Evolutionary conservation across 2,113 vertebrate genomes (phyloP).

Genomic region (Rynchops niger): DNA sequence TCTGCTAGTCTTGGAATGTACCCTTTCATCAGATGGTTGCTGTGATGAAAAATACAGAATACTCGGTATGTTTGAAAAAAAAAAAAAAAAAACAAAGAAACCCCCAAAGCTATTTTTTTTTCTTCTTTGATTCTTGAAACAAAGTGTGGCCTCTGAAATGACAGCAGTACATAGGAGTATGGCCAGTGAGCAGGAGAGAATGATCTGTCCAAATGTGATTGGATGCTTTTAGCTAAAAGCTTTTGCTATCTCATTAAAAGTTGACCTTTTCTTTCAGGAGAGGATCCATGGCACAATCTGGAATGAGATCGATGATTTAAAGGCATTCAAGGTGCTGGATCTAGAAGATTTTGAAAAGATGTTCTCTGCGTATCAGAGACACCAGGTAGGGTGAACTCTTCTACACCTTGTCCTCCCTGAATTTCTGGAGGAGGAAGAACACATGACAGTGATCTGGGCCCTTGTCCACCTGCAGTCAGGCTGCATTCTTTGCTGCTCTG

Average conservation of each 20-base stretch:
- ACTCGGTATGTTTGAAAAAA: neutral
- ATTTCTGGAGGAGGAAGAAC: neutral
- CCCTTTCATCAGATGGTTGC: neutral
- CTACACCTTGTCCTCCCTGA: neutral
- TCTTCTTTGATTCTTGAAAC: neutral
- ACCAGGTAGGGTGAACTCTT: conserved; percentile 73
- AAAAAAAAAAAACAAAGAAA: neutral
- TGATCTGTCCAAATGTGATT: neutral
- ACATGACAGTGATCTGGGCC: neutral
- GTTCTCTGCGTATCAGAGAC: conserved; percentile 96
- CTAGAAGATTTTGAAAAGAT: conserved; percentile 96
- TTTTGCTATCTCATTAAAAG: neutral
- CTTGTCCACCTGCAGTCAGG: neutral
- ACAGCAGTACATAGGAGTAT: neutral
- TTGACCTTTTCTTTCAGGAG: conserved; percentile 73
- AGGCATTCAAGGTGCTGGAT: conserved; percentile 89
- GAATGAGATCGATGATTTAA: conserved; percentile 93
- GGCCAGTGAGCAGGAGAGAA: neutral
- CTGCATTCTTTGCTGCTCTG: neutral
- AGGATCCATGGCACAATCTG: conserved; percentile 91
- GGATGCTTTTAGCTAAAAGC: neutral
- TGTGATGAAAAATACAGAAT: conserved; percentile 3
- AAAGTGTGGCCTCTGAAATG: neutral
- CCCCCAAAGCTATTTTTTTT: neutral
- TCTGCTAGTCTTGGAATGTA: neutral